Evolutionary conservation across 1,140 invertebrate genomes (phyloP).

Genomic region (Macrobrachium nipponense): DNA sequence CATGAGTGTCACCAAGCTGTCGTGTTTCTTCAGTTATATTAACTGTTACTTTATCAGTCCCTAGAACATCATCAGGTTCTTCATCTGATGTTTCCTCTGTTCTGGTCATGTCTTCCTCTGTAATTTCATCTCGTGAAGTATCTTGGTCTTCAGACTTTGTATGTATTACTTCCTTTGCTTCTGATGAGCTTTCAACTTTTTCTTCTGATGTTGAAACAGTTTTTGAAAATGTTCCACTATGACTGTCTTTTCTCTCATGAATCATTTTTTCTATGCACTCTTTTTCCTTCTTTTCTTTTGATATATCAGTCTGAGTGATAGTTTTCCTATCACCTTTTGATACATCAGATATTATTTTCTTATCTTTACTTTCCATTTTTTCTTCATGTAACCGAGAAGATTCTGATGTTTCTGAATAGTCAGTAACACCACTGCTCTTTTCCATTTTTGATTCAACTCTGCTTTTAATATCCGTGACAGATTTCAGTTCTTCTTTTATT

Average conservation of each 20-base stretch:
- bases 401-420: conserved; percentile 39
- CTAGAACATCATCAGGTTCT: conserved; percentile 30
- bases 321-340: conserved; percentile 27
- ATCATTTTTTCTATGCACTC: conserved; percentile 38
- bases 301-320: conserved; percentile 36
- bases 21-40: conserved; percentile 58
- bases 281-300: conserved; percentile 51
- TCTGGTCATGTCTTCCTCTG: conserved; percentile 58
- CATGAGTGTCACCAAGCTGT: conserved; percentile 55
- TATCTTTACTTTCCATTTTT: conserved; percentile 42
- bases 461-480: conserved; percentile 36
- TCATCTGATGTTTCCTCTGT: conserved; percentile 58
- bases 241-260: conserved; percentile 50
- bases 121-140: conserved; percentile 45
- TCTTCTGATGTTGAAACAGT: conserved; percentile 50
- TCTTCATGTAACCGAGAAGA: conserved; percentile 41
- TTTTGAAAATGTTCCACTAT: conserved; percentile 43
- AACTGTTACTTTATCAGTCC: conserved; percentile 41
- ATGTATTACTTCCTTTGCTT: conserved; percentile 47
- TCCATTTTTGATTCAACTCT: conserved; percentile 43
- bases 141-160: conserved; percentile 51
- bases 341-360: conserved; percentile 37
- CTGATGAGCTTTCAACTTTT: conserved; percentile 53
- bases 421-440: conserved; percentile 31
- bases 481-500: conserved; percentile 41